phyloP scores from a whole-genome alignment of 2,797 vertebrate genomes.

The Paratrypauchen microcephalus region DNA sequence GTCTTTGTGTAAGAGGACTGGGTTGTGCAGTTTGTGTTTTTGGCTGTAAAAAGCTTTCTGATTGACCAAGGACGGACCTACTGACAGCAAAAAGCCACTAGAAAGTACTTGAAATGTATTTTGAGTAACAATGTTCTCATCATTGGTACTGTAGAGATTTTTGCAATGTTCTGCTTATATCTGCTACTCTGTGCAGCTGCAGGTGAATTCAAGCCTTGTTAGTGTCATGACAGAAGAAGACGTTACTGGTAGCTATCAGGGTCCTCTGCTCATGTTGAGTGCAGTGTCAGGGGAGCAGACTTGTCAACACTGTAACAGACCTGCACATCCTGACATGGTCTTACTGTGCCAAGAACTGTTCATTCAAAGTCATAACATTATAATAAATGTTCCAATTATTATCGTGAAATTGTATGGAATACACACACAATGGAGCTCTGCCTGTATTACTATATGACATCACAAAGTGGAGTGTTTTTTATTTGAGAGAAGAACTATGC shows the following conservation, averaged over 20 bases:
- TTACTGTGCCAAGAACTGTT: constrained; percentile 19
- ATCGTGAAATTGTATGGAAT: too few relatives aligned
- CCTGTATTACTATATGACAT: too few relatives aligned
- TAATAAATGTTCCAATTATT: too few relatives aligned
- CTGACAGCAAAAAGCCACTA: too few relatives aligned
- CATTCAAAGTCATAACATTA: constrained; percentile 10
- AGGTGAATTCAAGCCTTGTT: neutral
- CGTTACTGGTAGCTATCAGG: constrained; percentile 30
- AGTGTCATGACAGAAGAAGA: constrained; percentile 15
- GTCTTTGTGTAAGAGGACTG: too few relatives aligned
- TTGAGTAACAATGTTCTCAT: neutral
- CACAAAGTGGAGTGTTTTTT: too few relatives aligned
- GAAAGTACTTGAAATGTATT: too few relatives aligned
- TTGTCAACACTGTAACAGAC: constrained; percentile 11
- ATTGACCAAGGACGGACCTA: too few relatives aligned
- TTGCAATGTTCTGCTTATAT: neutral
- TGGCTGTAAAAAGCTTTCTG: too few relatives aligned
- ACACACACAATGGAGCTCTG: too few relatives aligned
- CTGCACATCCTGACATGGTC: constrained; percentile 28
- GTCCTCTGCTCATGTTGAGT: constrained; percentile 23
- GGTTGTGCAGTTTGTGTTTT: too few relatives aligned
- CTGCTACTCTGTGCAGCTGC: neutral
- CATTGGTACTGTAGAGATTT: neutral
- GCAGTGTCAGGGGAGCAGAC: constrained; percentile 30
- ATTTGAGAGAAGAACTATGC: too few relatives aligned